Percentiles rank a stretch among this genome's conserved stretches.
These are phyloP conservation scores for Lycocorax pyrrhopterus DNA, from an alignment of 2,113 vertebrate genomes.

Conservation along the genomic window DNA sequence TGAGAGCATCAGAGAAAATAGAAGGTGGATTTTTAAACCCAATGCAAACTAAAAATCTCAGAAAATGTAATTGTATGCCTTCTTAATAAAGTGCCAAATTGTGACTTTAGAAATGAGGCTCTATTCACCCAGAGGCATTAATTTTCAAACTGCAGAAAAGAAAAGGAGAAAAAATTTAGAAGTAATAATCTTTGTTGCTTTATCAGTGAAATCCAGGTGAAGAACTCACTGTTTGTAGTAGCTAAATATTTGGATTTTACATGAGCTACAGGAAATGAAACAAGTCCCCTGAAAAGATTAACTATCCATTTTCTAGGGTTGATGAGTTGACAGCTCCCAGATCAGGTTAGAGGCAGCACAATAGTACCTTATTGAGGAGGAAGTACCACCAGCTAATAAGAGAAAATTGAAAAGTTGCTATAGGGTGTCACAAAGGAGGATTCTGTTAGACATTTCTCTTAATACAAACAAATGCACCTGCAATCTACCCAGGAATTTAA, in stretches of 20 bases:
- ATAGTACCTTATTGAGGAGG: constrained; percentile 54
- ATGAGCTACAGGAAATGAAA: constrained; percentile 62
- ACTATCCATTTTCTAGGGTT: constrained; percentile 46
- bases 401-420: constrained; percentile 59
- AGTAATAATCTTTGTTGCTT: constrained; percentile 28
- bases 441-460: constrained; percentile 46
- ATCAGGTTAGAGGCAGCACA: constrained; percentile 58
- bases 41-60: neutral
- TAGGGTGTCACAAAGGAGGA: constrained; percentile 57
- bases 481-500: neutral
- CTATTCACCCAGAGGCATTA: neutral
- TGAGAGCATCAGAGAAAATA: neutral
- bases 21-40: neutral
- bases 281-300: constrained; percentile 64
- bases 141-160: neutral
- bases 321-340: constrained; percentile 64
- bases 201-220: constrained; percentile 43
- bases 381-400: constrained; percentile 52
- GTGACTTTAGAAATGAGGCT: neutral
- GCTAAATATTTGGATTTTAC: constrained; percentile 63
- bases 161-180: neutral
- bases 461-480: constrained; percentile 64
- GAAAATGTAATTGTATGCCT: neutral
- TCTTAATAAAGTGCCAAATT: neutral
- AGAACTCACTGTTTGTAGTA: constrained; percentile 34